Base-by-base conservation (phyloP, 2,113 vertebrate genomes). In the Casuarius casuarius region DNA sequence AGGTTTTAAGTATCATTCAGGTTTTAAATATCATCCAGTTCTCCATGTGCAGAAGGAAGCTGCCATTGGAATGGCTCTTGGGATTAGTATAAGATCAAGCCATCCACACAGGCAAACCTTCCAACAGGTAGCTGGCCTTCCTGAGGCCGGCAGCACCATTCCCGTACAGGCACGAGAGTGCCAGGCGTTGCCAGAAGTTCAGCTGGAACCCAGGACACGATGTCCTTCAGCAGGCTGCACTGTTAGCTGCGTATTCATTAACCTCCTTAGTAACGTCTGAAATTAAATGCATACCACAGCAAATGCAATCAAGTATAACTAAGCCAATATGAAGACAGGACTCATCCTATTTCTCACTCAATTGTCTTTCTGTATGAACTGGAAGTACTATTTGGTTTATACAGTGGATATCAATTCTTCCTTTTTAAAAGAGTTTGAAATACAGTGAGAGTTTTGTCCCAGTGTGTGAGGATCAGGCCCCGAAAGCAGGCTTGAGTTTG, bases 111-210 rank as follows among this genome's bases (percentile, higher is more conserved):
- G 70, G 29, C 10, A 75, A 59, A 51, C 33, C 29, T 70, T 31
- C 40, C 17, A 44, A 15, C 4, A 25, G 38, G 15, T 49, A 26
- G 23, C 73, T 25, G 54, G 48, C 31, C 82, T n/a, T 76, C 52
- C 44, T 0, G 0, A 59, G 48, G 56, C 9, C 0, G 1, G 13
- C 31, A 66, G 49, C 46, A 82, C 29, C 10, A 26, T 14, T 4
- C 40, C 18, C 13, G 40, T 48, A 46, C 6, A 19, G 33, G 31
- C 20, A 22, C 7, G 46, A 46, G 29, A 49, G 46, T 8, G 9
- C 40, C 66, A n/a, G 35, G 31, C 23, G 77, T 20, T 76, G 20
- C 56, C 76, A 67, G 59, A 15, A 61, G 44, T 28, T 59, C 25
- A 18, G 21, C 40, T 49, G 48, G 72, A 78, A 33, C 44, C 56